phyloP scores from a whole-genome alignment of 2,797 vertebrate genomes.

The Sylvia borin region DNA sequence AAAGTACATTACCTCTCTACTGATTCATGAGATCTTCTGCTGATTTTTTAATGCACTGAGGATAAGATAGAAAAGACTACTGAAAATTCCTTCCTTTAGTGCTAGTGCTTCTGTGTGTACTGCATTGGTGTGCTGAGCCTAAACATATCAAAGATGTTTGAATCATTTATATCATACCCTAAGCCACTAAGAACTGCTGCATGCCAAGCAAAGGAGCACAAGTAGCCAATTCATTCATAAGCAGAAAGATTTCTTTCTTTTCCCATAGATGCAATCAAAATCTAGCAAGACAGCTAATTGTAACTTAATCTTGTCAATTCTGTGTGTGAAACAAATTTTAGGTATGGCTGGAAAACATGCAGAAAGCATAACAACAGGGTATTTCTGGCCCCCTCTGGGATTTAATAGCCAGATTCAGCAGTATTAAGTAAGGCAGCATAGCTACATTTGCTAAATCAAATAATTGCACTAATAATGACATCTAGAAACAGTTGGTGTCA shows the following conservation, averaged over 20 bases:
- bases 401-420: neutral
- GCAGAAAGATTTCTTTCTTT: neutral
- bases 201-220: neutral
- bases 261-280: neutral
- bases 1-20: neutral
- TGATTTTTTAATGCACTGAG: neutral
- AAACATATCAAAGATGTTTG: neutral
- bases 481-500: neutral
- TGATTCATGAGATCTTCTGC: neutral
- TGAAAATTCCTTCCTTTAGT: neutral
- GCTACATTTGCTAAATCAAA: neutral
- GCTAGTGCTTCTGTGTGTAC: neutral
- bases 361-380: neutral
- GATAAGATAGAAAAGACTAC: neutral
- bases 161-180: neutral
- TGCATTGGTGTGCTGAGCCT: neutral
- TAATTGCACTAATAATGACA: constrained; percentile 28
- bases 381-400: neutral
- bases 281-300: constrained; percentile 13
- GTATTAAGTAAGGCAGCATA: neutral
- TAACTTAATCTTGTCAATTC: neutral
- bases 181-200: neutral
- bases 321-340: neutral
- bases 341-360: neutral
- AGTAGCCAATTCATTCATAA: neutral